phyloP scores from a whole-genome alignment of 2,113 vertebrate genomes.

The Melospiza georgiana region DNA sequence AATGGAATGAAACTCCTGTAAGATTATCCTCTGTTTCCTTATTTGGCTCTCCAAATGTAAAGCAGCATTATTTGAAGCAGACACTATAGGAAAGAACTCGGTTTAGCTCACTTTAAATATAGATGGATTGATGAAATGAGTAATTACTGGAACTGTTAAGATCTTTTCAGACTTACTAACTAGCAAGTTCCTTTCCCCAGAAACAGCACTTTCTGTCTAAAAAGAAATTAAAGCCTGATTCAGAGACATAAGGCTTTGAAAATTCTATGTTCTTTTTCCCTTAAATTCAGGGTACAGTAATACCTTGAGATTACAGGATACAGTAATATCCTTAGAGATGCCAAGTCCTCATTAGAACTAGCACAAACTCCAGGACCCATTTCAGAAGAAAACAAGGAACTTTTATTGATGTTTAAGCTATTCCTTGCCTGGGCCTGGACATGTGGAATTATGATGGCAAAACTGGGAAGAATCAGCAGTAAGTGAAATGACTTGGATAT shows the following conservation, averaged over 20 bases:
- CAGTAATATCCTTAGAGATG: not conserved
- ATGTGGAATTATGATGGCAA: not conserved
- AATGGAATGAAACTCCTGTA: constrained; percentile 13
- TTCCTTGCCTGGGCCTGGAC: not conserved
- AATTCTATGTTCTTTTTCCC: not conserved
- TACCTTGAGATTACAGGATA: not conserved
- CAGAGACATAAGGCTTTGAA: not conserved
- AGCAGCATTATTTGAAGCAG: constrained; percentile 52
- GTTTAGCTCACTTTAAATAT: constrained; percentile 25
- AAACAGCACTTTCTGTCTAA: not conserved
- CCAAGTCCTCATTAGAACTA: not conserved
- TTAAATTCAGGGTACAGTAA: not conserved
- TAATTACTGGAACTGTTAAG: constrained; percentile 18
- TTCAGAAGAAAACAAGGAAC: constrained; percentile 1
- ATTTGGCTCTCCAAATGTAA: constrained; percentile 44
- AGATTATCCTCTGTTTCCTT: constrained; percentile 43
- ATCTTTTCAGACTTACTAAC: not conserved
- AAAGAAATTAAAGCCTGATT: constrained; percentile 12
- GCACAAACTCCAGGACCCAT: not conserved
- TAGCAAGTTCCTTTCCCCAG: not conserved
- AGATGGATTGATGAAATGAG: constrained; percentile 41
- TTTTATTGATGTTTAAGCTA: not conserved
- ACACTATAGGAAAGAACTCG: constrained; percentile 13
- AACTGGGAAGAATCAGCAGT: not conserved
- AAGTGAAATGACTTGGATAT: not conserved